These are phyloP conservation scores for Goniozus legneri DNA, from an alignment of 1,140 invertebrate species.

Conservation along the genomic window DNA sequence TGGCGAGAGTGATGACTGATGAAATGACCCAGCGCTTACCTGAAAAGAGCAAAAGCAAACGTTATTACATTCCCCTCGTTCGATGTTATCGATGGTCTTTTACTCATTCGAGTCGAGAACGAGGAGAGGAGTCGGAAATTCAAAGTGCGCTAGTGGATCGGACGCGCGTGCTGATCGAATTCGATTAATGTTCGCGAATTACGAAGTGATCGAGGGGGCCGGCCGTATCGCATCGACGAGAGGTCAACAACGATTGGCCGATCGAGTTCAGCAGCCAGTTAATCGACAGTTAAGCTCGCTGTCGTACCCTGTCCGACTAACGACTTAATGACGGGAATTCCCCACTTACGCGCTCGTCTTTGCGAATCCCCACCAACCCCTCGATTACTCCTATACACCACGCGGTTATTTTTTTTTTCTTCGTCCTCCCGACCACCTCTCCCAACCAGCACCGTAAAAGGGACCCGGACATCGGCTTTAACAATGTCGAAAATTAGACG, in stretches of 20 bases:
- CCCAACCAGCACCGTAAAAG: slow-evolving; percentile 15
- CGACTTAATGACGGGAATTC: slow-evolving; percentile 50
- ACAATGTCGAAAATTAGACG: slow-evolving; percentile 28
- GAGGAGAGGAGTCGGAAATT: too few species aligned
- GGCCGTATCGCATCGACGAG: too few species aligned
- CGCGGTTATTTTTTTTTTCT: neutral
- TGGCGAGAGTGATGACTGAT: too few species aligned
- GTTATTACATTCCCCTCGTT: too few species aligned
- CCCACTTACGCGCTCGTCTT: slow-evolving; percentile 35
- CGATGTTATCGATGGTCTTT: too few species aligned
- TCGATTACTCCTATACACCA: slow-evolving; percentile 6
- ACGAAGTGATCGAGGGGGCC: too few species aligned
- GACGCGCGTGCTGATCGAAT: too few species aligned
- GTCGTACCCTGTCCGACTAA: slow-evolving; percentile 30
- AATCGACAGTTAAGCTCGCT: slow-evolving; percentile 32
- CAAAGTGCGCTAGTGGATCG: too few species aligned
- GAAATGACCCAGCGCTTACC: too few species aligned
- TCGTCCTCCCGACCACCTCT: neutral
- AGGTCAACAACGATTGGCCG: slow-evolving; percentile 36
- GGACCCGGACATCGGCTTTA: slow-evolving; percentile 17
- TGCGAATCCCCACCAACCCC: slow-evolving; percentile 15
- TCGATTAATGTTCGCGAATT: too few species aligned
- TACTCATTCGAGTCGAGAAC: too few species aligned
- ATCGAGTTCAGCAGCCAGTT: slow-evolving; percentile 45
- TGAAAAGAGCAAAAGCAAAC: too few species aligned